phyloP scores from a whole-genome alignment of 2,797 vertebrate species.

The Intellagama lesueurii region DNA sequence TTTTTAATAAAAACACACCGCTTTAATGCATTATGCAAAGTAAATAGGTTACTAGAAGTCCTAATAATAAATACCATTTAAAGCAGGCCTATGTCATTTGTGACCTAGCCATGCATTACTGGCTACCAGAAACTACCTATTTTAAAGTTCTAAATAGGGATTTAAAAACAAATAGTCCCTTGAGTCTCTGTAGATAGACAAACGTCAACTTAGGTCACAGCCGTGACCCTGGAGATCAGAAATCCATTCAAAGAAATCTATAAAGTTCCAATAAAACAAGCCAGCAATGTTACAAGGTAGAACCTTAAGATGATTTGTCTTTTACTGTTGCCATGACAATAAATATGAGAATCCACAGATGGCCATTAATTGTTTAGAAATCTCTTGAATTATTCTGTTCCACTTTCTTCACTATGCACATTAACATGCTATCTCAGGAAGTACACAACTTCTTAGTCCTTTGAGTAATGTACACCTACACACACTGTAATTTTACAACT shows the following conservation, averaged over 20 bases:
- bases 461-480: slow-evolving; percentile 3
- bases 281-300: background rate
- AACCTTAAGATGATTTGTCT: background rate
- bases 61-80: slow-evolving; percentile 28
- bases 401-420: background rate
- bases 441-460: background rate
- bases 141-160: background rate
- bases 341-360: background rate
- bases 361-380: background rate
- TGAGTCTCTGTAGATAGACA: background rate
- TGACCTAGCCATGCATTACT: background rate
- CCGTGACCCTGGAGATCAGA: background rate
- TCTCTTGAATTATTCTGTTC: background rate
- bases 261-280: background rate
- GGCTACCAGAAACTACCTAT: background rate
- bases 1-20: slow-evolving; percentile 48
- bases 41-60: slow-evolving; percentile 46
- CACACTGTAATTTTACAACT: background rate
- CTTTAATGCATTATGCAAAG: slow-evolving; percentile 22
- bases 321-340: background rate
- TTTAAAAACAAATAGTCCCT: background rate
- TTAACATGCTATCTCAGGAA: slow-evolving; percentile 1
- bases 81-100: background rate
- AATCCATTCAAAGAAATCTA: background rate
- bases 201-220: background rate